These are phyloP conservation scores for Pseudonaja textilis DNA, from an alignment of 2,113 vertebrate genomes.

Conservation along the genomic window DNA sequence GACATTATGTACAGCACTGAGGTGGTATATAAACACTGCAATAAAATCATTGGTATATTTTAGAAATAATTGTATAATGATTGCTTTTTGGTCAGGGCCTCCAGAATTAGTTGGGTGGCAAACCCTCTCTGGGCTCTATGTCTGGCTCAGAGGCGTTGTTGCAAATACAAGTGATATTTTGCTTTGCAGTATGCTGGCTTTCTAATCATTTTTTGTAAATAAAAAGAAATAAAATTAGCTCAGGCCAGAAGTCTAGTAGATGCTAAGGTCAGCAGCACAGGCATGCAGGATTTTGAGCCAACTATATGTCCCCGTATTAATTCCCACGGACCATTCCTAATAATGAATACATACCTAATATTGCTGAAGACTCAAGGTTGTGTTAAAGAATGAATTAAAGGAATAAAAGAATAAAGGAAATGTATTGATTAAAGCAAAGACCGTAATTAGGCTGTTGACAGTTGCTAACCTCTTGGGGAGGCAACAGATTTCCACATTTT, in stretches of 20 bases:
- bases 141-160: background rate
- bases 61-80: background rate
- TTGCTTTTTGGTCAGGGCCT: background rate
- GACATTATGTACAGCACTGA: background rate
- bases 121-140: background rate
- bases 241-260: background rate
- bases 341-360: background rate
- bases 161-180: background rate
- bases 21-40: background rate
- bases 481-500: background rate
- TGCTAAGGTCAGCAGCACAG: background rate
- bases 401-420: background rate
- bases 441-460: background rate
- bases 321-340: background rate
- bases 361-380: background rate
- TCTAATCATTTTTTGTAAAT: background rate
- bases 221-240: background rate
- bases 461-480: background rate
- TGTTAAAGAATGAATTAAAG: background rate
- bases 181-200: background rate
- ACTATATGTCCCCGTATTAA: background rate
- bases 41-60: background rate
- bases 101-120: background rate
- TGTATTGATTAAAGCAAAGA: background rate
- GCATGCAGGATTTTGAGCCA: background rate